A percentile compares a stretch with the other conserved stretches of the same genome.
Conservation (phyloP, 2,888 invertebrate species). For the Polyommatus iphigenia region DNA sequence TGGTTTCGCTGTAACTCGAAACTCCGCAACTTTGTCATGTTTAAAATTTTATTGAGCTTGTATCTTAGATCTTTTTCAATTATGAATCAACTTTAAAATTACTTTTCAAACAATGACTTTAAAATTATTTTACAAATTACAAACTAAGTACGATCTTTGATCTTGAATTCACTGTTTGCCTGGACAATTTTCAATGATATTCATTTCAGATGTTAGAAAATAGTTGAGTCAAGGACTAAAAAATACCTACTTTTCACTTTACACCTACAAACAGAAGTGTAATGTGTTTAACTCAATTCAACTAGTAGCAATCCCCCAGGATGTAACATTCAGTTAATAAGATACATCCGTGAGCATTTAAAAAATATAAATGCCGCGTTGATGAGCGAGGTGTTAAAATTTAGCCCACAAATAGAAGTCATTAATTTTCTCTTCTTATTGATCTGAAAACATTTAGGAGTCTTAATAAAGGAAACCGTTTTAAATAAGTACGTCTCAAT, state of each 20-base stretch:
- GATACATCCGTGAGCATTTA: slow-evolving; percentile 24
- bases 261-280: neutral
- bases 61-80: neutral
- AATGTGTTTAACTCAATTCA: slow-evolving; percentile 8
- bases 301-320: slow-evolving; percentile 26
- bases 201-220: too few species aligned
- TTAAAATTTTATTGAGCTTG: neutral
- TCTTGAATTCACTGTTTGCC: too few species aligned
- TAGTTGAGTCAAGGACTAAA: too few species aligned
- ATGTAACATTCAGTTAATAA: slow-evolving; percentile 20
- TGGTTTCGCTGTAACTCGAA: neutral
- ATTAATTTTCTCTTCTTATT: slow-evolving; percentile 8
- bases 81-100: too few species aligned
- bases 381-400: slow-evolving; percentile 24
- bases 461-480: neutral
- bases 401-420: slow-evolving; percentile 18
- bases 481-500: too few species aligned
- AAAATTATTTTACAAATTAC: too few species aligned
- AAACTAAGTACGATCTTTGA: too few species aligned
- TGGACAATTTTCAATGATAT: too few species aligned
- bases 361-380: slow-evolving; percentile 28
- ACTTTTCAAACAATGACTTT: too few species aligned
- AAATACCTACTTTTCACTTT: too few species aligned
- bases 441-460: neutral
- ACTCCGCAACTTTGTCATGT: neutral